Evolutionary conservation across 1,140 invertebrate genomes (phyloP), one percentile per base, ranked within the genome.

Genomic region (Lepidurus arcticus): DNA sequence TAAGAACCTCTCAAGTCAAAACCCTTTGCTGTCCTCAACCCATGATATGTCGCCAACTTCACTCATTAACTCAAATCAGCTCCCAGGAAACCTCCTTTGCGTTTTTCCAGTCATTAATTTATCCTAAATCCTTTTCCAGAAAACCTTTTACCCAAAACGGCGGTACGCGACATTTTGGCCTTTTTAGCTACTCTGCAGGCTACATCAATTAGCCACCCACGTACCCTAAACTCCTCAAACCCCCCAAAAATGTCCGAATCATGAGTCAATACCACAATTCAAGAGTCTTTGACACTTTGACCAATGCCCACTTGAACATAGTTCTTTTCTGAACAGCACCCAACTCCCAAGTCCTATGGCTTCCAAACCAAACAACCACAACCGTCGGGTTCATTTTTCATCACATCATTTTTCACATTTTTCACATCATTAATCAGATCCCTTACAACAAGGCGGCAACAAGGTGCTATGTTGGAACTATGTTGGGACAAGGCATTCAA

Each of bases 121-220:
- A 3, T 0, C 21, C 53, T 65, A n/a, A 65, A 21, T 65, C 47
- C 47, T 65, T 65, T 13, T 13, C 47, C 13, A n/a, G 26, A 65
- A 21, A 13, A n/a, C 53, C 53, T 65, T 65, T 34, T 34, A 34
- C 2, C 34, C 34, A 34, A 34, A 34, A 34, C 34, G 34, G 34
- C 34, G 34, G 34, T 34, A 34, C 34, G 34, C 34, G 34, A 34
- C 34, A 34, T 4, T 34, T 34, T 34, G 4, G 1, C 34, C 34
- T 34, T 34, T 34, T 34, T 34, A 34, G 34, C 34, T 34, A 34
- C 34, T 34, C 34, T 3, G 34, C 34, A 34, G 34, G 34, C 34
- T 13, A 65, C 53, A 21, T n/a, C 53, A 65, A 65, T 65, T 65
- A 65, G 53, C 53, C 53, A 65, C 53, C 53, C 53, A 65, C 53